A percentile compares a stretch with the other conserved stretches of the same genome.
phyloP scores from a whole-genome alignment of 2,888 invertebrate genomes.

The Metopia argyrocephala region DNA sequence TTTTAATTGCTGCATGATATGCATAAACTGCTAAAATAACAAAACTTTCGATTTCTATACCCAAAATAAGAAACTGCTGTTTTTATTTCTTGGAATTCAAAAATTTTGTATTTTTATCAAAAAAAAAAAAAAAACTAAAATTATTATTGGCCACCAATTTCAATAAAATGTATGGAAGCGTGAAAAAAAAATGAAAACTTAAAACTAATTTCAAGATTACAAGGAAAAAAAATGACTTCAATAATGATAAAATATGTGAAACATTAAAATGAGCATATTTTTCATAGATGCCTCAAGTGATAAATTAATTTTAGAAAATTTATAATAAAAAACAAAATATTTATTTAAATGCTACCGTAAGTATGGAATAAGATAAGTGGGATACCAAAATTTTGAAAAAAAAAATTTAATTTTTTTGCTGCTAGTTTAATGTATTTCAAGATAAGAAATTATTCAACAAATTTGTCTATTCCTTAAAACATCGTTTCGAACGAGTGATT shows the following conservation, averaged over 20 bases:
- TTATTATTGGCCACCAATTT: constrained; percentile 25
- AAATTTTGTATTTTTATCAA: constrained; percentile 8
- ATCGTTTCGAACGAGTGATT: no score
- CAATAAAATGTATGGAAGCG: constrained; percentile 1
- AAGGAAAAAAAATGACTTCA: constrained; percentile 41
- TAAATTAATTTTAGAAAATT: no score
- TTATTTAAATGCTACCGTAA: no score
- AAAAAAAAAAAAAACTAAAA: constrained; percentile 21
- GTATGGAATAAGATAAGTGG: no score
- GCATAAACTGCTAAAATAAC: constrained; percentile 41
- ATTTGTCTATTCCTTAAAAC: no score
- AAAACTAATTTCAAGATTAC: no score
- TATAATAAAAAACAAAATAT: no score
- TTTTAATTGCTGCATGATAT: constrained; percentile 60
- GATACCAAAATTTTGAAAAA: no score
- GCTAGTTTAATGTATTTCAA: no score
- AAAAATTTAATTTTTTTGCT: no score
- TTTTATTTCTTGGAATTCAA: constrained; percentile 44
- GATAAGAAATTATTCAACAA: no score
- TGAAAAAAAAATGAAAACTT: no score
- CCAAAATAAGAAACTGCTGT: constrained; percentile 4
- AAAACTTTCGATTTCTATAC: constrained; percentile 51
- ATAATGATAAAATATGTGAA: constrained; percentile 38
- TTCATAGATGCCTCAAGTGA: constrained; percentile 34
- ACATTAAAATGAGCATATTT: constrained; percentile 38